Conservation (phyloP, 2,888 invertebrate species). For the Torymus tubicola region DNA sequence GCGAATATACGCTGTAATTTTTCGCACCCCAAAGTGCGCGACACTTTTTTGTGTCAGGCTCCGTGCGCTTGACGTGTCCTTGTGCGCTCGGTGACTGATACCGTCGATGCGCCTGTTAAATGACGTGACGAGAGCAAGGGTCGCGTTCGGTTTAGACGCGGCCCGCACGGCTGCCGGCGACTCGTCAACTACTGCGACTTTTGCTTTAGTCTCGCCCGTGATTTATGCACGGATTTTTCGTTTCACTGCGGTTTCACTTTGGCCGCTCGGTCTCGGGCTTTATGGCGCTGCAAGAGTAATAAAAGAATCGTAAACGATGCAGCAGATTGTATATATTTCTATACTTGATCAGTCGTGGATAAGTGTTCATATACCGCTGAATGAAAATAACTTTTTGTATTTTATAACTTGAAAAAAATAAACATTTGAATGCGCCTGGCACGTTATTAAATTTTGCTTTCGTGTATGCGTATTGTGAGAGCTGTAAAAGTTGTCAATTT, state of each 20-base stretch:
- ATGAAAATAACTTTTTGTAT: too few relatives aligned
- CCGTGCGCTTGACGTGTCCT: neutral
- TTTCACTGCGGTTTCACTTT: neutral
- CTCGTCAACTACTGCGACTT: neutral
- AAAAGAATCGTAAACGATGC: too few relatives aligned
- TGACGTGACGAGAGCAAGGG: constrained; percentile 1
- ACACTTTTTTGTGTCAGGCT: neutral
- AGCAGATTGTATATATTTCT: too few relatives aligned
- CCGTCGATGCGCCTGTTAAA: constrained; percentile 41
- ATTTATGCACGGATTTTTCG: neutral
- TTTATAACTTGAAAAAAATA: too few relatives aligned
- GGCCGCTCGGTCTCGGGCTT: neutral
- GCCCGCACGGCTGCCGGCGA: neutral
- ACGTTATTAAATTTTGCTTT: too few relatives aligned
- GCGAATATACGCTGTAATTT: constrained; percentile 11
- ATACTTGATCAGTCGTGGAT: too few relatives aligned
- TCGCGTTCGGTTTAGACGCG: constrained; percentile 1
- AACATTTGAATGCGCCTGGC: too few relatives aligned
- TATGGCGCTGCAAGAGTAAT: too few relatives aligned
- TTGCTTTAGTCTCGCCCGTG: neutral
- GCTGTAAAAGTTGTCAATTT: too few relatives aligned
- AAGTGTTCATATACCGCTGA: too few relatives aligned
- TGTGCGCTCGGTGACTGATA: constrained; percentile 20
- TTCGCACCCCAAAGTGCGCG: constrained; percentile 16
- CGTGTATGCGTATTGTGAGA: too few relatives aligned